A percentile compares a stretch with the other conserved stretches of the same genome.
Evolutionary conservation across 2,113 vertebrate species (phyloP).

Genomic region (Cavia porcellus): DNA sequence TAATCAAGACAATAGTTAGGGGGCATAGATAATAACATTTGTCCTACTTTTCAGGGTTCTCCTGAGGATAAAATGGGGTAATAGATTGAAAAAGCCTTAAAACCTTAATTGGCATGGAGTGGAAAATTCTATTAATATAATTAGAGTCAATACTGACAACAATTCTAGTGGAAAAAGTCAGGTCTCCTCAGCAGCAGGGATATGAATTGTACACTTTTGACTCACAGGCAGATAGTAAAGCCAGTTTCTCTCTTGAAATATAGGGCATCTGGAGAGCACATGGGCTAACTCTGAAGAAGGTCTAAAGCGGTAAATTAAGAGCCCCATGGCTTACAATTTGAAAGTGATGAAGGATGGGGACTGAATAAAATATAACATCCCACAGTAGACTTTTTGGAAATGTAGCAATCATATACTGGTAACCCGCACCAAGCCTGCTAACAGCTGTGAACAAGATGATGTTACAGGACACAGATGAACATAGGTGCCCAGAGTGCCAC

Average conservation of each 20-base stretch:
- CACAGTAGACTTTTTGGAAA: background rate
- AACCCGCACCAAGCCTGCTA: background rate
- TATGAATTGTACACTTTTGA: background rate
- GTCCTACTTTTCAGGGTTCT: conserved; percentile 80
- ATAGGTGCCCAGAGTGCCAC: background rate
- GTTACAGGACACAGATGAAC: background rate
- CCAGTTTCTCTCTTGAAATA: conserved; percentile 43
- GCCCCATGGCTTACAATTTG: background rate
- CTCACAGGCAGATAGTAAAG: background rate
- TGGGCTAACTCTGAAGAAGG: conserved; percentile 36
- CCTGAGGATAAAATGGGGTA: conserved; percentile 75
- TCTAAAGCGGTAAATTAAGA: conserved; percentile 26
- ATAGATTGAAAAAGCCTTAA: conserved; percentile 76
- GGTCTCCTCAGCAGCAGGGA: conserved; percentile 46
- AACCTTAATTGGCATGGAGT: conserved; percentile 77
- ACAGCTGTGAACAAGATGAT: background rate
- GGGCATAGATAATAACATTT: conserved; percentile 69
- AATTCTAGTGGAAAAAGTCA: conserved; percentile 71
- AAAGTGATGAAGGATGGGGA: conserved; percentile 56
- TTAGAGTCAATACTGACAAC: conserved; percentile 77
- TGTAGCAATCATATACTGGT: background rate
- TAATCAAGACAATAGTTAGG: conserved; percentile 69
- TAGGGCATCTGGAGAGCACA: conserved; percentile 52
- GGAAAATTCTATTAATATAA: conserved; percentile 80
- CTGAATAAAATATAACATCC: background rate